Percentiles rank a stretch among this genome's conserved stretches.
phyloP scores from a whole-genome alignment of 2,888 invertebrate species.

The Slavum lentiscoides region DNA sequence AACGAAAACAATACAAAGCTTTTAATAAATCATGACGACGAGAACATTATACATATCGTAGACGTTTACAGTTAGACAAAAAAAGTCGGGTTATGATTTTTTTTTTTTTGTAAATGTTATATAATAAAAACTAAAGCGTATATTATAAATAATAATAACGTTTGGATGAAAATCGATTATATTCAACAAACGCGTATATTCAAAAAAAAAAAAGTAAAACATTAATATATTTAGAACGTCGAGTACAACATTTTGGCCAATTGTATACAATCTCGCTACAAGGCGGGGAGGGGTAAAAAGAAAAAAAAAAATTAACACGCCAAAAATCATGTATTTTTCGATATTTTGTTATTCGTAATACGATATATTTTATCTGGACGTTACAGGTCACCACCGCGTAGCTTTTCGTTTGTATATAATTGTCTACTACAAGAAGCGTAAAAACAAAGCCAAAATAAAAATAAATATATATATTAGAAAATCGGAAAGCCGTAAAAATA shows the following conservation, averaged over 20 bases:
- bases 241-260: neutral
- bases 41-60: conserved; percentile 26
- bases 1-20: conserved; percentile 48
- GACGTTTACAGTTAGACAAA: conserved; percentile 48
- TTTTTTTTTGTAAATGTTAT: conserved; percentile 25
- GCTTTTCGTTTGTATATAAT: neutral
- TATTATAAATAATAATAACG: conserved; percentile 44
- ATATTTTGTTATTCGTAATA: neutral
- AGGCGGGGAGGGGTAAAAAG: neutral
- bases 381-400: neutral
- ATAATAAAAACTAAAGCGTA: conserved; percentile 50
- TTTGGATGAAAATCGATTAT: conserved; percentile 46
- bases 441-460: conserved; percentile 43
- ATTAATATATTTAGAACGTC: neutral
- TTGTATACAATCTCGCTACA: conserved; percentile 8
- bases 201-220: neutral
- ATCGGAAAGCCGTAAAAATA: conserved; percentile 20
- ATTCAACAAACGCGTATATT: conserved; percentile 28
- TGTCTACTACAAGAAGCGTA: conserved; percentile 35
- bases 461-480: conserved; percentile 16
- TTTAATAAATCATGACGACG: conserved; percentile 31
- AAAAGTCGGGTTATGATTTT: conserved; percentile 25
- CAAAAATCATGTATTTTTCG: conserved; percentile 10
- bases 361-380: neutral
- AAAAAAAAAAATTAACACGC: neutral